Evolutionary conservation across 1,140 invertebrate genomes (phyloP).

Genomic region (Pantala flavescens): DNA sequence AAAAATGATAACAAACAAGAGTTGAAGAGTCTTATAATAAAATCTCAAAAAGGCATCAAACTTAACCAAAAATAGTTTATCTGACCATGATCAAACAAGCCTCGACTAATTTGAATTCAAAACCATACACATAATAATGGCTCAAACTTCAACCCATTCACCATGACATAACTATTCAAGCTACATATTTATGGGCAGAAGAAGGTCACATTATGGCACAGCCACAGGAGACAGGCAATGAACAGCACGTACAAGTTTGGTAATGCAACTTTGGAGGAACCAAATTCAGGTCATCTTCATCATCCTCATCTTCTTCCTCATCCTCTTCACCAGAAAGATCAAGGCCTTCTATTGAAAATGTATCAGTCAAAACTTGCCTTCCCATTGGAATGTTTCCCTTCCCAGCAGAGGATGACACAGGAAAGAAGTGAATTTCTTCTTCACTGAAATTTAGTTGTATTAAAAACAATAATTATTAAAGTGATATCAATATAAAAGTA

Average conservation of each 20-base stretch:
- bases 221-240: neutral
- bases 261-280: slow-evolving; percentile 5
- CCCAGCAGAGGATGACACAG: neutral
- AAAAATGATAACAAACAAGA: too few relatives aligned
- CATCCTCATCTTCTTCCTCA: neutral
- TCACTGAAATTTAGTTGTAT: neutral
- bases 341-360: neutral
- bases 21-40: neutral
- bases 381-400: neutral
- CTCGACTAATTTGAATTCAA: neutral
- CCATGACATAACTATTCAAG: neutral
- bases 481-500: too few relatives aligned
- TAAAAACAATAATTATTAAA: neutral
- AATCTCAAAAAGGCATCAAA: neutral
- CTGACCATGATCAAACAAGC: neutral
- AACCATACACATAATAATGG: neutral
- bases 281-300: slow-evolving; percentile 6
- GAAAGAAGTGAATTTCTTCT: neutral
- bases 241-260: neutral
- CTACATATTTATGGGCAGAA: neutral
- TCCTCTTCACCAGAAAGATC: neutral
- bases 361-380: neutral
- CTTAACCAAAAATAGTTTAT: neutral
- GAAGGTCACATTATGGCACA: neutral
- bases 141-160: neutral